phyloP scores from a whole-genome alignment of 2,113 vertebrate species.

The Pelobates fuscus region DNA sequence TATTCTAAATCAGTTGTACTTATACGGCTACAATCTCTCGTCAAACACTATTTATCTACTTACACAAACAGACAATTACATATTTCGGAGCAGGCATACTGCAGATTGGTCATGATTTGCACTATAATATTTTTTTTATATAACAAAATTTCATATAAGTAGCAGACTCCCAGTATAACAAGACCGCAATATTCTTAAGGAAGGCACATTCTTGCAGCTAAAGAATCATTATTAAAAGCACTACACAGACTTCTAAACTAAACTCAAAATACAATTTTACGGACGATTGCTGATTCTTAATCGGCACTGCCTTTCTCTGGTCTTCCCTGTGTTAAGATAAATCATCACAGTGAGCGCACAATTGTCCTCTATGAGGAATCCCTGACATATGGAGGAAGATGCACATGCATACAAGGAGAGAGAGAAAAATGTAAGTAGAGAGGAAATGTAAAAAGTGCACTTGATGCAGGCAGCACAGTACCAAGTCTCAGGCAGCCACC shows the following conservation, averaged over 20 bases:
- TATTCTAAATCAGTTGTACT: no score
- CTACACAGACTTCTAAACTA: constrained; percentile 44
- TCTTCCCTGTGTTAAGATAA: constrained; percentile 46
- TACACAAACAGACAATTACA: no score
- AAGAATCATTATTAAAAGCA: constrained; percentile 47
- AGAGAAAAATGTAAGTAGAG: background rate
- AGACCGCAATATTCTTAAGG: constrained; percentile 1
- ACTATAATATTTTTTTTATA: no score
- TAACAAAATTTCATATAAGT: no score
- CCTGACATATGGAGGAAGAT: constrained; percentile 28
- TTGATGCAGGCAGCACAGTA: no score
- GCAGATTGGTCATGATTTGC: no score
- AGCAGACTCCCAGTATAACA: background rate
- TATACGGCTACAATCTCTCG: no score
- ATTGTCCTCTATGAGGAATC: constrained; percentile 39
- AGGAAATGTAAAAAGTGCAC: background rate
- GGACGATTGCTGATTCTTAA: constrained; percentile 49
- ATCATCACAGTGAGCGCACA: constrained; percentile 46
- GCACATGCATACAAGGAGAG: background rate
- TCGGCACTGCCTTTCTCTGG: constrained; percentile 38
- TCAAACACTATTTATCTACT: no score
- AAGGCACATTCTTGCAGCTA: constrained; percentile 30
- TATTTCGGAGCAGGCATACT: no score
- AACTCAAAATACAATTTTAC: constrained; percentile 48
- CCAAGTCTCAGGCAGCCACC: no score